Evolutionary conservation across 2,888 invertebrate species (phyloP).

Genomic region (Microplitis deprimator): DNA sequence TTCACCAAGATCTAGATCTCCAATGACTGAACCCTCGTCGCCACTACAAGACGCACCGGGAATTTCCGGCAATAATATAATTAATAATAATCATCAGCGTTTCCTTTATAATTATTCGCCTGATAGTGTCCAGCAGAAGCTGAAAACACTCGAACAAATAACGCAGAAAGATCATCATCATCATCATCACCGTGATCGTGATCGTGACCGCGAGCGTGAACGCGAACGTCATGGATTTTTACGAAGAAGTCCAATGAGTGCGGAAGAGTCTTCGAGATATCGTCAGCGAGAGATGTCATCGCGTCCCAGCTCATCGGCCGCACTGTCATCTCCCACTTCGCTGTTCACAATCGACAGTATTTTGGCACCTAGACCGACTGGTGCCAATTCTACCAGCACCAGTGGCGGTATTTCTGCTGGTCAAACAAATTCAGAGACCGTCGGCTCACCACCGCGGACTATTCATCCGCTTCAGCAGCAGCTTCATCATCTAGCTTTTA

Average conservation of each 20-base stretch:
- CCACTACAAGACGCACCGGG: conserved; percentile 61
- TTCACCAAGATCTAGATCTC: conserved; percentile 67
- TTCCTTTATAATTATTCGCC: conserved; percentile 63
- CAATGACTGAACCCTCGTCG: conserved; percentile 68
- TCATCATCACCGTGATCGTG: conserved; percentile 50
- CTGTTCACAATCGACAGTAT: conserved; percentile 91
- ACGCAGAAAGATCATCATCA: conserved; percentile 52
- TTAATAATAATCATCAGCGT: conserved; percentile 49
- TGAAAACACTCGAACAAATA: conserved; percentile 46
- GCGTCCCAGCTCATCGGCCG: conserved; percentile 69
- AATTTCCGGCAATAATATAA: conserved; percentile 54
- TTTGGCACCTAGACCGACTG: conserved; percentile 79
- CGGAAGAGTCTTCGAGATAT: conserved; percentile 54
- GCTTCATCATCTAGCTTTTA: conserved; percentile 70
- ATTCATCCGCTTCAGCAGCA: conserved; percentile 68
- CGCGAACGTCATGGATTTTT: conserved; percentile 49
- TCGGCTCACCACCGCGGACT: conserved; percentile 60
- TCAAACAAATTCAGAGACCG: conserved; percentile 50
- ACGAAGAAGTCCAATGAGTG: conserved; percentile 53
- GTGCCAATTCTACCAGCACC: conserved; percentile 59
- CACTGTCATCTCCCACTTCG: conserved; percentile 75
- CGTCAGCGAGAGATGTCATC: conserved; percentile 51
- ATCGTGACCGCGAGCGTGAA: conserved; percentile 51
- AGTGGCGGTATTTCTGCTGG: conserved; percentile 49
- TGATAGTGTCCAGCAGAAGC: conserved; percentile 57